These are phyloP conservation scores for Sander lucioperca DNA, from an alignment of 2,113 vertebrate genomes.

Conservation along the genomic window DNA sequence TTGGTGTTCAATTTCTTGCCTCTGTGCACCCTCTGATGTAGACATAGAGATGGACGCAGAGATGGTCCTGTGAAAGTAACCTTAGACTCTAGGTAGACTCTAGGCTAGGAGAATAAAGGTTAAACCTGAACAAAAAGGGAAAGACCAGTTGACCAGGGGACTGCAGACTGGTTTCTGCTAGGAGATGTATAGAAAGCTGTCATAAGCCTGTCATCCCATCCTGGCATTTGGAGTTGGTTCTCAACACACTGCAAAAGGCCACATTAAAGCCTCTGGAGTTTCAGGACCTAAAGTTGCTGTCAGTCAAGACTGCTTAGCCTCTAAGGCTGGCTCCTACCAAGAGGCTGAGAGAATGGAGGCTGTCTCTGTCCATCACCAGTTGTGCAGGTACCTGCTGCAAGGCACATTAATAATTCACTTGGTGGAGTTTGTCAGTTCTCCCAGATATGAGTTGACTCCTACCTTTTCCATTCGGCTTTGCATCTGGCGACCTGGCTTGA, in stretches of 20 bases:
- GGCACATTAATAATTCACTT: slow-evolving; percentile 16
- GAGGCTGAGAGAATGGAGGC: background rate
- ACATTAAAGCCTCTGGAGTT: background rate
- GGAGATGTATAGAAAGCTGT: background rate
- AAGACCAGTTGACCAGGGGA: too few relatives aligned
- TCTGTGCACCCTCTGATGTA: too few relatives aligned
- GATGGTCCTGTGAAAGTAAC: too few relatives aligned
- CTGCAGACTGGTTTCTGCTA: background rate
- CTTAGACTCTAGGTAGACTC: too few relatives aligned
- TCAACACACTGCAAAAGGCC: too few relatives aligned
- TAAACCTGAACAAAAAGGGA: too few relatives aligned
- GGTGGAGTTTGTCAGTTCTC: background rate
- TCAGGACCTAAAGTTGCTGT: background rate
- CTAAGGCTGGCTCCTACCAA: background rate
- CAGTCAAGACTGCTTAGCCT: background rate
- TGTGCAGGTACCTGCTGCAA: background rate
- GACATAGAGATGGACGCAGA: too few relatives aligned
- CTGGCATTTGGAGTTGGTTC: background rate
- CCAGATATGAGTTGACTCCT: background rate
- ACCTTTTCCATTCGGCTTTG: background rate
- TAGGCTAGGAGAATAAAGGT: too few relatives aligned
- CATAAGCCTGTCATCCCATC: background rate
- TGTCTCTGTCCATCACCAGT: background rate
- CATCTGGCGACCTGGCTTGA: background rate
- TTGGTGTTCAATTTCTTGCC: too few relatives aligned